Evolutionary conservation across 2,797 vertebrate species (phyloP), one percentile per base, ranked within the genome.

Genomic region (Catostomus latipinnis): DNA sequence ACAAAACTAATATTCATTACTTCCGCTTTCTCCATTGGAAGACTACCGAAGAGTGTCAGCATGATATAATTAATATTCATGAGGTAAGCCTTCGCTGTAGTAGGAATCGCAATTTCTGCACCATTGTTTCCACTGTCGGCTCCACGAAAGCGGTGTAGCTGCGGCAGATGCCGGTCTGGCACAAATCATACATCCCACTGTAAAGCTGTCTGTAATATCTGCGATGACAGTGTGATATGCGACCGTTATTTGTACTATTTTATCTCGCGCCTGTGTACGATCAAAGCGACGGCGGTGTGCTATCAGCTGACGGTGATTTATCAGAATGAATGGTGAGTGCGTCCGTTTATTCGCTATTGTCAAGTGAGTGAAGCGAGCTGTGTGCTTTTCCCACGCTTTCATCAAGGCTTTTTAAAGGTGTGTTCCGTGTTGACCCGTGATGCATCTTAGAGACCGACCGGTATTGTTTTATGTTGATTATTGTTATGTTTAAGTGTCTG

Each of bases 111-210:
- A 11, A 69, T 18, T 57, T 34, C 11, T 88, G 92, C 93, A 93
- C 93, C 92, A 95, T 94, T 95, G 93, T 95, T 88, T 94, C 91
- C 90, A 86, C 1, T 76, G 87, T 90, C 88, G 89, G 90, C 92
- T 90, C n/a, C 70, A 2, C 53, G 66, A 66, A 76, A 86, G 5
- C 83, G 78, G 82, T 82, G 80, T 66, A 71, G 75, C 86, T 86
- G 89, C 89, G 87, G 85, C 87, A 88, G 86, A 80, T 74, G 85
- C 91, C 90, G 92, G 90, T 81, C 75, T 22, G 83, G 75, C 52
- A 57, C 12, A 78, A 76, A 22, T 57, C 0, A 11, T 1, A 72
- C 49, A 9, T 78, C 67, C 12, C 67, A 43, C 10, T 34, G n/a
- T 61, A 16, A 76, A 73, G 67, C 73, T 61, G 45, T 84, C 83